These are phyloP conservation scores for Epizoanthus stellaris DNA, from an alignment of 92 coral and sea anemone species.

Conservation along the genomic window DNA sequence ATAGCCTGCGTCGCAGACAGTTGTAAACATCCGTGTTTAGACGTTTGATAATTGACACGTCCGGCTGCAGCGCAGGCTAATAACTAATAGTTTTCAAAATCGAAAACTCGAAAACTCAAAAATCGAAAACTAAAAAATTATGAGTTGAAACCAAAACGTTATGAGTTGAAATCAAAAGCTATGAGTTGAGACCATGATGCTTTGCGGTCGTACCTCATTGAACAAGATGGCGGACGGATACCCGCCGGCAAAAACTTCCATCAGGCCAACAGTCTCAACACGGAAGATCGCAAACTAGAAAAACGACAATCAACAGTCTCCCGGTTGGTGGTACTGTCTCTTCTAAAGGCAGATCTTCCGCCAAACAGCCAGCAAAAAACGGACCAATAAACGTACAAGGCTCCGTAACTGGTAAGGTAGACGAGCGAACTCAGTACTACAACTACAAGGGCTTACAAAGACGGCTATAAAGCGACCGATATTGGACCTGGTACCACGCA, in stretches of 20 bases:
- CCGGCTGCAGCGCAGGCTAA: too few species aligned
- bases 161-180: too few species aligned
- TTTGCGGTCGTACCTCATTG: too few species aligned
- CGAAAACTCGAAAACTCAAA: too few species aligned
- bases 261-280: background rate
- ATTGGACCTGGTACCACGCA: conserved; percentile 15
- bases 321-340: background rate
- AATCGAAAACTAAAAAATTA: too few species aligned
- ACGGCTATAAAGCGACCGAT: background rate
- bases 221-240: conserved; percentile 2
- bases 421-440: background rate
- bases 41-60: too few species aligned
- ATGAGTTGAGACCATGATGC: too few species aligned
- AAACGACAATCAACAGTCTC: conserved; percentile 13
- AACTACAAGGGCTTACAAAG: conserved; percentile 8
- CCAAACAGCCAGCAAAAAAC: conserved; percentile 19
- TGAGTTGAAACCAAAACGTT: too few species aligned
- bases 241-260: background rate
- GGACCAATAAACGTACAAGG: background rate
- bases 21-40: too few species aligned
- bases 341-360: conserved; percentile 6
- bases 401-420: conserved; percentile 1
- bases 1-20: too few species aligned
- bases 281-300: conserved; percentile 14
- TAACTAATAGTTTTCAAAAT: too few species aligned